Percentiles rank a stretch among this genome's conserved stretches.
Evolutionary conservation across 2,113 vertebrate genomes (phyloP).

Genomic region (Oryzias woworae): DNA sequence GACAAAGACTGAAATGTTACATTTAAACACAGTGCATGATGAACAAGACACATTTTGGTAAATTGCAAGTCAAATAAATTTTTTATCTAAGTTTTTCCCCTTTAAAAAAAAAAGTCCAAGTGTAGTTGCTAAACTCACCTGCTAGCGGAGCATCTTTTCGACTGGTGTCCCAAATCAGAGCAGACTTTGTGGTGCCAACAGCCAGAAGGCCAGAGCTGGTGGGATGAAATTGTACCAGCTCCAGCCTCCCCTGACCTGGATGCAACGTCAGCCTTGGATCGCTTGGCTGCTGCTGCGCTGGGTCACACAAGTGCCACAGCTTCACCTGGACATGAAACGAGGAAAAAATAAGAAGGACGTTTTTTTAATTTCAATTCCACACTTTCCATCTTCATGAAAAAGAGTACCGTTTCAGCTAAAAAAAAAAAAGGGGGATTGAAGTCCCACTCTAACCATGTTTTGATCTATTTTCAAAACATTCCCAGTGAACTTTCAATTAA

Average conservation of each 20-base stretch:
- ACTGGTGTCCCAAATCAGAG: conserved; percentile 84
- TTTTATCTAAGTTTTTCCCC: background rate
- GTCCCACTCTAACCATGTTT: no score
- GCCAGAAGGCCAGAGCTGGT: conserved; percentile 81
- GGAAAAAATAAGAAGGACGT: background rate
- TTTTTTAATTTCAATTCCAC: no score
- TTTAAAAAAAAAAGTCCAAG: background rate
- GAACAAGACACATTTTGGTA: conserved; percentile 31
- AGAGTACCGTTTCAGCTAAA: no score
- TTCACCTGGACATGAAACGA: conserved; percentile 81
- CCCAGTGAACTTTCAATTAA: no score
- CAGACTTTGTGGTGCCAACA: conserved; percentile 54
- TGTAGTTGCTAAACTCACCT: conserved; percentile 70
- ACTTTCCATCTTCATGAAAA: no score
- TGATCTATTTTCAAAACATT: no score
- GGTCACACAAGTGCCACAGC: conserved; percentile 82
- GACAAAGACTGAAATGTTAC: conserved; percentile 56
- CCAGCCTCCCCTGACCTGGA: conserved; percentile 65
- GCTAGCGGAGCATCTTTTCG: conserved; percentile 74
- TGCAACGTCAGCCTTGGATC: conserved; percentile 72
- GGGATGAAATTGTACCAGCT: conserved; percentile 87
- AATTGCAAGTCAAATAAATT: background rate
- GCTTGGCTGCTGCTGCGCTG: conserved; percentile 64
- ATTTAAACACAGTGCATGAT: conserved; percentile 38
- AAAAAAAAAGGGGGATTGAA: no score